Conservation (phyloP, 2,113 vertebrate species). For the Thermophis baileyi region DNA sequence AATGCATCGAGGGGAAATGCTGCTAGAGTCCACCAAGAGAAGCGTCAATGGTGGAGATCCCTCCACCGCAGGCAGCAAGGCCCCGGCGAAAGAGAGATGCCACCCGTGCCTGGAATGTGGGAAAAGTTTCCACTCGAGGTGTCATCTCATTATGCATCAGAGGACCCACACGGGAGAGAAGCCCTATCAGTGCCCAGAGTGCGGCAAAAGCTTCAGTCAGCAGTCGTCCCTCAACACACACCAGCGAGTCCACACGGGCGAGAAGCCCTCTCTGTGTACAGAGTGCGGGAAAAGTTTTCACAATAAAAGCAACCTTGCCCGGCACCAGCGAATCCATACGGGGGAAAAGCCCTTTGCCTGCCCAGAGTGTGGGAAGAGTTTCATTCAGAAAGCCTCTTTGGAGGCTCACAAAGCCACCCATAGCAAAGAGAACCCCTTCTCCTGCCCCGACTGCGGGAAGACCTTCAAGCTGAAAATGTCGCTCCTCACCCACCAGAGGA, state of each 20-base stretch:
- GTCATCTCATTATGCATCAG: slow-evolving; percentile 20
- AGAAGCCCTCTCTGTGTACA: slow-evolving; percentile 18
- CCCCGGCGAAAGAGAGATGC: background rate
- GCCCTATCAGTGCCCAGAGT: slow-evolving; percentile 27
- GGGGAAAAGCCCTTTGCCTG: slow-evolving; percentile 26
- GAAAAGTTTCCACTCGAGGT: slow-evolving; percentile 10
- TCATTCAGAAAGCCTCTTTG: slow-evolving; percentile 18
- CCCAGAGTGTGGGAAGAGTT: slow-evolving; percentile 14
- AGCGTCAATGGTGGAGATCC: background rate
- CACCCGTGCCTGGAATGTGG: slow-evolving; percentile 12
- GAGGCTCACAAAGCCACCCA: slow-evolving; percentile 7
- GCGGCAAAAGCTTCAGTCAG: slow-evolving; percentile 20
- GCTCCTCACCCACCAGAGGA: slow-evolving; percentile 27
- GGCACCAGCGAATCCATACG: slow-evolving; percentile 21
- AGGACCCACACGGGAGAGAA: slow-evolving; percentile 25
- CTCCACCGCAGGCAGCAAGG: background rate
- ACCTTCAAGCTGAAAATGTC: slow-evolving; percentile 18
- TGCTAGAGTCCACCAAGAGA: background rate
- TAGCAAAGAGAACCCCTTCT: slow-evolving; percentile 1
- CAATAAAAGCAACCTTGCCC: slow-evolving; percentile 15
- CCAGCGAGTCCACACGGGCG: slow-evolving; percentile 37
- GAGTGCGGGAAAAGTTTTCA: slow-evolving; percentile 30
- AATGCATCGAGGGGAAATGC: background rate
- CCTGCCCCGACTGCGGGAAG: background rate
- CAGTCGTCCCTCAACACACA: slow-evolving; percentile 9